A percentile compares a stretch with the other conserved stretches of the same genome.
phyloP scores from a whole-genome alignment of 2,113 vertebrate species.

The Lagenorhynchus albirostris region DNA sequence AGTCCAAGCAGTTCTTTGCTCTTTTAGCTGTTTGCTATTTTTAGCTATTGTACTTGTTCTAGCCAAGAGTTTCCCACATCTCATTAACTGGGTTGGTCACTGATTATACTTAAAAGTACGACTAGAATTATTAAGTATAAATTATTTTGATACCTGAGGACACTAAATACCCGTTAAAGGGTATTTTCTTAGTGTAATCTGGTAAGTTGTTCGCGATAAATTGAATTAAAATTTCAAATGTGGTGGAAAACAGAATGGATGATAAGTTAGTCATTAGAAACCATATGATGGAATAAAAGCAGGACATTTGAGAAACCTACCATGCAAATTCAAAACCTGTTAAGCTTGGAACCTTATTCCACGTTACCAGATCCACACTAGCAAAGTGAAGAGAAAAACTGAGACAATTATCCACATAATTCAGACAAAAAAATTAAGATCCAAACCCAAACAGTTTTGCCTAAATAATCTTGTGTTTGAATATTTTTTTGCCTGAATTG shows the following conservation, averaged over 20 bases:
- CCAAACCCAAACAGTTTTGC: constrained; percentile 72
- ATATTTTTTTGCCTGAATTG: constrained; percentile 77
- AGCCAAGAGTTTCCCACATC: constrained; percentile 9
- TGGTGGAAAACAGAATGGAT: constrained; percentile 78
- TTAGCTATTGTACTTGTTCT: constrained; percentile 39
- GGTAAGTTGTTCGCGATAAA: constrained; percentile 80
- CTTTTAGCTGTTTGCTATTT: constrained; percentile 50
- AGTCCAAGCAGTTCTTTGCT: constrained; percentile 53
- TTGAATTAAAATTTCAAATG: constrained; percentile 60
- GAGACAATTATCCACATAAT: constrained; percentile 67
- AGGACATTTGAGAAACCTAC: constrained; percentile 11
- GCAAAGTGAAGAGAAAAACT: constrained; percentile 69
- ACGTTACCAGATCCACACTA: neutral
- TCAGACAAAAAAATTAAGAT: constrained; percentile 77
- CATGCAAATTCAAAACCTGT: constrained; percentile 18
- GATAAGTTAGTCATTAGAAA: constrained; percentile 82
- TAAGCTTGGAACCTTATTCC: neutral
- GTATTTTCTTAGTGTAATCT: constrained; percentile 75
- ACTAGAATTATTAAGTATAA: constrained; percentile 54
- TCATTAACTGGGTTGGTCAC: constrained; percentile 49
- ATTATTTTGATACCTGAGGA: constrained; percentile 58
- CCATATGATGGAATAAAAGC: neutral
- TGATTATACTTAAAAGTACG: constrained; percentile 55
- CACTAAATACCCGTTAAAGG: constrained; percentile 66
- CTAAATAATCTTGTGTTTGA: constrained; percentile 73